phyloP scores from a whole-genome alignment of 2,113 vertebrate species.

The Noturus placidus region DNA sequence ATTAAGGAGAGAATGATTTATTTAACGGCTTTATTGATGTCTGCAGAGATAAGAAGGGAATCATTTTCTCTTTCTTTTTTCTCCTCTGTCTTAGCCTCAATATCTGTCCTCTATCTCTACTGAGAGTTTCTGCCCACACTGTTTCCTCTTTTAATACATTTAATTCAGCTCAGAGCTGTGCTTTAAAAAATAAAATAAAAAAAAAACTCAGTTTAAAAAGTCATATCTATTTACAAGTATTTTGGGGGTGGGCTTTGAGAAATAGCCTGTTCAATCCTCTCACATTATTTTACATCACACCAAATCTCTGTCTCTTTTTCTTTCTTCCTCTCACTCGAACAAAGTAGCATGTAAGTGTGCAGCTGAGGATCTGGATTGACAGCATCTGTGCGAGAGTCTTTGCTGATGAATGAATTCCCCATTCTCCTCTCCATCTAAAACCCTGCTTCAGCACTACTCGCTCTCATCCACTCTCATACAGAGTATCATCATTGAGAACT shows the following conservation, averaged over 20 bases:
- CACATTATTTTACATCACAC: not conserved
- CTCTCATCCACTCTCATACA: not conserved
- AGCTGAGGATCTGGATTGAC: constrained; percentile 23
- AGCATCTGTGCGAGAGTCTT: constrained; percentile 48
- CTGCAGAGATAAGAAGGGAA: constrained; percentile 38
- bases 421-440: constrained; percentile 34
- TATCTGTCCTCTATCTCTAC: constrained; percentile 28
- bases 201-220: not conserved
- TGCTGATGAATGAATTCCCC: constrained; percentile 56
- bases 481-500: constrained; percentile 36
- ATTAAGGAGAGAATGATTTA: constrained; percentile 53
- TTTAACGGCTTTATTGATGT: constrained; percentile 53
- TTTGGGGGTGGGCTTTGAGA: not conserved
- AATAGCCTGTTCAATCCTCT: constrained; percentile 1
- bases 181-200: not conserved
- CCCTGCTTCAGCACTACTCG: constrained; percentile 26
- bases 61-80: constrained; percentile 30
- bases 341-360: constrained; percentile 23
- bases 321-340: constrained; percentile 37
- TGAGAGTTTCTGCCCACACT: not conserved
- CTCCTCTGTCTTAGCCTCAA: constrained; percentile 33
- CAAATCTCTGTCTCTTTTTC: not conserved
- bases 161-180: constrained; percentile 13
- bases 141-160: not conserved
- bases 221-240: constrained; percentile 10